Base-by-base conservation (phyloP, 2,113 vertebrate genomes). In the Chaetura pelagica region DNA sequence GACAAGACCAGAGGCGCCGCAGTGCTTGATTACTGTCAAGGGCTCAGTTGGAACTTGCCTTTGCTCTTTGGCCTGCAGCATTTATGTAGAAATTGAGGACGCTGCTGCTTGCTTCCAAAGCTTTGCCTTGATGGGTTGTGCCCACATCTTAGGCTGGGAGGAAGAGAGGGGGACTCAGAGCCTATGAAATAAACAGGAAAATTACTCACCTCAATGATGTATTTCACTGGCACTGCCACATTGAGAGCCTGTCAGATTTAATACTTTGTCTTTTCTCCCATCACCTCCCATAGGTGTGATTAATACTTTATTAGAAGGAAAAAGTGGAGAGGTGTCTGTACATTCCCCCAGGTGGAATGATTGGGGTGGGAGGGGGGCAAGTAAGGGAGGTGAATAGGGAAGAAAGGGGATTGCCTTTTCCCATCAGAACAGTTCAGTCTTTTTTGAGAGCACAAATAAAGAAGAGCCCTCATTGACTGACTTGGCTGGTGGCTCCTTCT, bases 1-100 rank as follows among this genome's bases (percentile, higher is more conserved):
- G 99, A 99, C 99, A 99, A 99, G 99, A 99, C 99, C 99, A 98
- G 99, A 99, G 99, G 99, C 99, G 99, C 99, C 99, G 98, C 97
- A 97, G 96, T 88, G 97, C 99, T 99, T 98, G 98, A 98, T 98
- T 98, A 98, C 98, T 97, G 98, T 98, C 97, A 94, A 96, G 98
- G 96, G 97, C 97, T 98, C 97, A 97, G 99, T 99, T 98, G 97
- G 98, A 98, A 99, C 99, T 99, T 99, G 99, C 97, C 98, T 98
- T 95, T 96, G 98, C 98, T 98, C 97, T 97, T 98, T 98, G 98
- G 98, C 99, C 99, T 98, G 98, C 99, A 99, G 99, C 98, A 89
- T 97, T 98, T 98, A 98, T 99, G 98, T 98, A 98, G 97, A 98
- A 98, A 98, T 94, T 97, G 98, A 96, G 98, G 98, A 98, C 94